phyloP scores from a whole-genome alignment of 2,797 vertebrate genomes.

The Smutsia temminckii region DNA sequence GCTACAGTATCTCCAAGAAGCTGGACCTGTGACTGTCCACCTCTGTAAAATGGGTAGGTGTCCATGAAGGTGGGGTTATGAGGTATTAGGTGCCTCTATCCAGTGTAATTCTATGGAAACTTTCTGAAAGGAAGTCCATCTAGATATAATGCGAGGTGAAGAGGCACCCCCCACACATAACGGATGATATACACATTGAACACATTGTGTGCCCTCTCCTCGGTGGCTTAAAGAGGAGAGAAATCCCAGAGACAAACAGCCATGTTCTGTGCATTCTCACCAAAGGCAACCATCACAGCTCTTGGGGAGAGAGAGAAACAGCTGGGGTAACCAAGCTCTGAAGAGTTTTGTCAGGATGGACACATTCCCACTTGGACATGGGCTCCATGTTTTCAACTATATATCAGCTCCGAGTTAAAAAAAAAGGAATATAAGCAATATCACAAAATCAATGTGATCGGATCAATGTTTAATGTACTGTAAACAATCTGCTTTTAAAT shows the following conservation, averaged over 20 bases:
- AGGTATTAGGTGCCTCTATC: no score
- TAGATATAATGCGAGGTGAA: fast-evolving
- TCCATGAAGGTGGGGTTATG: fast-evolving
- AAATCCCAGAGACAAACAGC: neutral
- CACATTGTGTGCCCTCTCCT: fast-evolving
- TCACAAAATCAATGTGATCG: no score
- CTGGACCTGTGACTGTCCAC: neutral
- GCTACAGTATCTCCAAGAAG: neutral
- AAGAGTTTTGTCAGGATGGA: fast-evolving
- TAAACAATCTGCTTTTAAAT: neutral
- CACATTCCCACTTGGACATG: fast-evolving
- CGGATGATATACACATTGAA: fast-evolving
- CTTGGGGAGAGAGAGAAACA: neutral
- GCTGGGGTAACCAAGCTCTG: neutral
- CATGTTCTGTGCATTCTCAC: no score
- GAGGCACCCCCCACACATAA: fast-evolving
- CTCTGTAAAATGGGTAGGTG: neutral
- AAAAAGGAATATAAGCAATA: neutral
- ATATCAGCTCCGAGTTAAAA: neutral
- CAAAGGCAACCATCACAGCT: fast-evolving
- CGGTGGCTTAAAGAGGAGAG: neutral
- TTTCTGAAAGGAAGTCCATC: neutral
- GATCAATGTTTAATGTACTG: neutral
- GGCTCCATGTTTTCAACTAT: neutral
- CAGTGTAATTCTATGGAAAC: fast-evolving